Conservation (phyloP, 2,797 vertebrate species). For the Neosilurus hyrtlii region DNA sequence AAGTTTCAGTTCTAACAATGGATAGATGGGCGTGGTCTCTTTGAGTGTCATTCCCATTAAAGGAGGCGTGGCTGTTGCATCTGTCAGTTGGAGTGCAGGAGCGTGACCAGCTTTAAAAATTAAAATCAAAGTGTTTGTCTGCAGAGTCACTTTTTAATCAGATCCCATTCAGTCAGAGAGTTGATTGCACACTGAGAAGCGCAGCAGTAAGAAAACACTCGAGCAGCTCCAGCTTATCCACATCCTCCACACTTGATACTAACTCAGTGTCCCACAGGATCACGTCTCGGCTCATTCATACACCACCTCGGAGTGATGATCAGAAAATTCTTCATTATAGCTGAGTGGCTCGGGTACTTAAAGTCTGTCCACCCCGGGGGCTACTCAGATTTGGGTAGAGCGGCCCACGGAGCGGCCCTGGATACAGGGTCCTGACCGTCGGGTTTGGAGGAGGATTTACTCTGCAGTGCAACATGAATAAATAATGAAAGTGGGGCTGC, state of each 20-base stretch:
- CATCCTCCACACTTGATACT: neutral
- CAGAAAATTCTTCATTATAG: constrained; percentile 49
- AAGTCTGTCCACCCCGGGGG: constrained; percentile 28
- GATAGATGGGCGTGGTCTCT: neutral
- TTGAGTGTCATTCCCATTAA: neutral
- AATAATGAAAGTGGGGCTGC: constrained; percentile 44
- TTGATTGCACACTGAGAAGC: neutral
- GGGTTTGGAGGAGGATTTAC: constrained; percentile 42
- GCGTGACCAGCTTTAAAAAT: no score
- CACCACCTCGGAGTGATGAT: constrained; percentile 36
- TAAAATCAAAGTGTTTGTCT: neutral
- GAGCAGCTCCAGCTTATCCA: neutral
- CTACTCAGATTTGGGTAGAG: constrained; percentile 25
- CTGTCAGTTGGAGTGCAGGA: no score
- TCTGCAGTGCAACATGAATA: constrained; percentile 45
- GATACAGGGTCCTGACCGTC: constrained; percentile 12
- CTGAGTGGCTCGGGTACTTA: constrained; percentile 46
- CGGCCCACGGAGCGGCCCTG: constrained; percentile 33
- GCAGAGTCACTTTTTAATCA: neutral
- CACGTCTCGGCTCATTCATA: neutral
- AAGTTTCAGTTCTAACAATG: no score
- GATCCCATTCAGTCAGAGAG: neutral
- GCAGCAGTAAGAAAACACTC: neutral
- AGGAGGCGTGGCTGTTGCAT: no score
- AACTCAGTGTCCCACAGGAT: neutral